Evolutionary conservation across 2,797 vertebrate species (phyloP), one percentile per base, ranked within the genome.

Genomic region (Enteromius fasciolatus): DNA sequence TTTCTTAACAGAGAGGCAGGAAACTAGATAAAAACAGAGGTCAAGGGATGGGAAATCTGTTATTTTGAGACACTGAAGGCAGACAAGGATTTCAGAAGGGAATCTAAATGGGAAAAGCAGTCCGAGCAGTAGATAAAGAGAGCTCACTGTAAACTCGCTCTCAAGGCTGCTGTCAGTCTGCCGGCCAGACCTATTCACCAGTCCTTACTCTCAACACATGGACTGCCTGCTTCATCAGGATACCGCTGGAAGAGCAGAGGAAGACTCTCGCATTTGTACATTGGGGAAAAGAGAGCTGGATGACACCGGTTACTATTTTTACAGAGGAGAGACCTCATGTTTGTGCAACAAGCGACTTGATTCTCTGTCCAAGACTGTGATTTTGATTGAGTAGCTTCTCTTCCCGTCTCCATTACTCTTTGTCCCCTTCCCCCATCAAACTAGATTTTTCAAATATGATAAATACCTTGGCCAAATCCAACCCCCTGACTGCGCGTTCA

Each of bases 371-470:
- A 64, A 67, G 61, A 52, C 57, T 36, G 57, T 61, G 41, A 52
- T 69, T 68, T 61, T 72, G 72, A 66, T 67, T 33, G 68, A 85
- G 23, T 66, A 33, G 63, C 12, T 10, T 36, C 68, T 70, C 18
- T 67, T 84, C 63, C 64, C 9, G 74, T 17, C 18, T 31, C 50
- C 73, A 66, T 75, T 57, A 23, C 66, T 79, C 78, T 80, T 73
- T 76, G 31, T 25, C 25, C 52, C 76, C 59, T 18, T 84, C 69
- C 73, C 54, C 70, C 78, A 76, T 44, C 54, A 77, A 74, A 77
- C 84, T 67, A 50, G 69, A 83, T 80, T 86, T 86, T 76, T 89
- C 90, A 86, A 78, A 87, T 86, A 69, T 82, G 83, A 88, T 88
- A 83, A 90, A 90, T 84, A 83, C 83, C 50, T 81, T 54, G 74